These are phyloP conservation scores for Eupeodes latifasciatus DNA, from an alignment of 2,888 invertebrate genomes.

Conservation along the genomic window DNA sequence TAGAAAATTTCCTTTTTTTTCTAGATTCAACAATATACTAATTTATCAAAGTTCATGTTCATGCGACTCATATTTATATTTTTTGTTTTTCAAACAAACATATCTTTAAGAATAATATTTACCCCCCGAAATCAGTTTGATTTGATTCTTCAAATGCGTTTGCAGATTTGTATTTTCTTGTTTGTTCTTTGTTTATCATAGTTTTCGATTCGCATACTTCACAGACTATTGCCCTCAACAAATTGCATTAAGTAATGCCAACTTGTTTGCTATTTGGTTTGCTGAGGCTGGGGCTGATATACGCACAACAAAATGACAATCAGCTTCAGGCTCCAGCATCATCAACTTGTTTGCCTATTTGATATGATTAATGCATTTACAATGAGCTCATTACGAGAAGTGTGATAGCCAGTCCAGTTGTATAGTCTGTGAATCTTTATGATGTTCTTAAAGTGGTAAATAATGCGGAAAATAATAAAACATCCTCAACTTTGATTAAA, in stretches of 20 bases:
- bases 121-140: conserved; percentile 20
- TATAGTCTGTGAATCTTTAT: conserved; percentile 3
- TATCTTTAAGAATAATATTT: conserved; percentile 22
- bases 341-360: conserved; percentile 73
- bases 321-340: conserved; percentile 46
- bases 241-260: conserved; percentile 72
- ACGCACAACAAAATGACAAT: conserved; percentile 66
- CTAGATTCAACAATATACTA: not conserved
- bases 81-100: not conserved
- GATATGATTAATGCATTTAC: conserved; percentile 75
- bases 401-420: conserved; percentile 68
- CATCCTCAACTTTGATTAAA: conserved; percentile 62
- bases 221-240: conserved; percentile 67
- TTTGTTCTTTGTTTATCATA: conserved; percentile 7
- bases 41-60: conserved; percentile 6
- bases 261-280: conserved; percentile 55
- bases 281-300: conserved; percentile 20
- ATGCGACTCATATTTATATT: not conserved
- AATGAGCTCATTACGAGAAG: conserved; percentile 76
- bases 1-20: not conserved
- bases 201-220: conserved; percentile 48
- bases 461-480: conserved; percentile 69
- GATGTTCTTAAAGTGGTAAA: conserved; percentile 67
- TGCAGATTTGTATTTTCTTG: not conserved
- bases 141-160: conserved; percentile 32